A percentile compares a stretch with the other conserved stretches of the same genome.
phyloP scores from a whole-genome alignment of 2,888 invertebrate species.

The Heliconius erato region DNA sequence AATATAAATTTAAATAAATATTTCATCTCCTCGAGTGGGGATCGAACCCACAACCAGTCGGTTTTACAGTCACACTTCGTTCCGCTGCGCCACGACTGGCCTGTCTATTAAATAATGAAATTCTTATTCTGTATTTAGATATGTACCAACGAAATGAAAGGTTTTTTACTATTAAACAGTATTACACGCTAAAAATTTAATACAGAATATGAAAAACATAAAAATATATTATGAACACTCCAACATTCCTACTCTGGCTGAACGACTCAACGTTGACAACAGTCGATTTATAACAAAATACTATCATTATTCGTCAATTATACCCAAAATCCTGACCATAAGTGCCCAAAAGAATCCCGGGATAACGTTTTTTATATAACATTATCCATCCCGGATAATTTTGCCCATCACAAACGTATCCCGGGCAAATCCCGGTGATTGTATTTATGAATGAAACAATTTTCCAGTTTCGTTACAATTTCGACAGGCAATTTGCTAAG shows the following conservation, averaged over 20 bases:
- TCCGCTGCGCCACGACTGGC: too few species aligned
- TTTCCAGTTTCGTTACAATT: slow-evolving; percentile 81
- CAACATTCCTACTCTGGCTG: not conserved
- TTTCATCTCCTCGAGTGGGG: too few species aligned
- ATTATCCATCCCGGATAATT: slow-evolving; percentile 57
- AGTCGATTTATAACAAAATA: not conserved
- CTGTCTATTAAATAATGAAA: too few species aligned
- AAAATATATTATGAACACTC: not conserved
- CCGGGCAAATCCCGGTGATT: slow-evolving; percentile 74
- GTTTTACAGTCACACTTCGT: too few species aligned
- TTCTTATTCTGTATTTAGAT: too few species aligned
- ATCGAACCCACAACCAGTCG: too few species aligned
- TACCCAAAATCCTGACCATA: slow-evolving; percentile 56
- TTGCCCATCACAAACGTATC: slow-evolving; percentile 78
- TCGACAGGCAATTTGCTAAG: slow-evolving; percentile 82
- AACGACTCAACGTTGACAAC: not conserved
- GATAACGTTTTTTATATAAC: slow-evolving; percentile 67
- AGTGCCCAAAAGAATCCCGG: slow-evolving; percentile 67
- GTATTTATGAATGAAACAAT: slow-evolving; percentile 84
- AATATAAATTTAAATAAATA: too few species aligned
- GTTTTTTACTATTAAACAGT: not conserved
- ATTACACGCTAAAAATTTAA: not conserved
- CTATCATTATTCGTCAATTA: slow-evolving; percentile 17
- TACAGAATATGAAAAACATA: not conserved
- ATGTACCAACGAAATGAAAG: too few species aligned